These are phyloP conservation scores for Xerus rutilus DNA, from an alignment of 2,797 vertebrate species.

Conservation along the genomic window DNA sequence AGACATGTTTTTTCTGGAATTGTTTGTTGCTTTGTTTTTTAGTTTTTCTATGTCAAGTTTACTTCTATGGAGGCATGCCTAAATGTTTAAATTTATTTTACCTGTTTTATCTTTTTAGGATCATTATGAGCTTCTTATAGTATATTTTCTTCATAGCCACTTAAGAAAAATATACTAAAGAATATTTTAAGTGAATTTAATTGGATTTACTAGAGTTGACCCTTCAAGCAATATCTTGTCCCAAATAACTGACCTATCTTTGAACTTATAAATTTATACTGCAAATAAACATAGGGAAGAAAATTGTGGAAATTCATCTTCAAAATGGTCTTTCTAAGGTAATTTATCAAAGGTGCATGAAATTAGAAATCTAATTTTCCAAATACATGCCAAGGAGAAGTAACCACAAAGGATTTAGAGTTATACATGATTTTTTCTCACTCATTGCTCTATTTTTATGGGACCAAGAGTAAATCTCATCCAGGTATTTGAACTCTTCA, in stretches of 20 bases:
- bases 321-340: conserved; percentile 61
- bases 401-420: conserved; percentile 32
- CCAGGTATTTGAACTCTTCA: conserved; percentile 40
- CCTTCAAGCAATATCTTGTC: conserved; percentile 46
- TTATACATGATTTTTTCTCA: neutral
- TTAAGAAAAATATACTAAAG: conserved; percentile 43
- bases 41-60: neutral
- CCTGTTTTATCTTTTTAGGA: neutral
- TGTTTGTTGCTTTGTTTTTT: neutral
- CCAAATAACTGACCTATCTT: conserved; percentile 50
- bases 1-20: neutral
- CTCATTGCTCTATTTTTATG: neutral
- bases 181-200: conserved; percentile 54
- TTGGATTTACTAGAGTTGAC: conserved; percentile 60
- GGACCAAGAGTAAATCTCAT: neutral
- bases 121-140: neutral
- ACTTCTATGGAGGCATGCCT: neutral
- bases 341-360: conserved; percentile 29
- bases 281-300: conserved; percentile 55
- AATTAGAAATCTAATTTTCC: conserved; percentile 43
- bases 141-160: neutral
- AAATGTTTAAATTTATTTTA: neutral
- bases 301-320: conserved; percentile 66
- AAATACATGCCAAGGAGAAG: conserved; percentile 36
- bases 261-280: conserved; percentile 42